These are phyloP conservation scores for Lottia gigantea DNA, from an alignment of 2,888 invertebrate genomes.

Conservation along the genomic window DNA sequence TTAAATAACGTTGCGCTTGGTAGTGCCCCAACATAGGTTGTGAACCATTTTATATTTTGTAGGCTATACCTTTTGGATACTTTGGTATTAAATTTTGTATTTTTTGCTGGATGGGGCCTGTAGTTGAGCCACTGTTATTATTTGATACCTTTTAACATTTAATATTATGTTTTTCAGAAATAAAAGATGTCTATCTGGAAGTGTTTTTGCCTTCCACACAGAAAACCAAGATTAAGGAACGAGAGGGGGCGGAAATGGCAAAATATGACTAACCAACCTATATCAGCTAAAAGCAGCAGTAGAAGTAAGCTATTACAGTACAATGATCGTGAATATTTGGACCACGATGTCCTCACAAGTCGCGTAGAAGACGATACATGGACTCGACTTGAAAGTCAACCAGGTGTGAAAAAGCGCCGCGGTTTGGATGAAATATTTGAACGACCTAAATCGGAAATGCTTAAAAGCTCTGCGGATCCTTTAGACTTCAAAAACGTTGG, in stretches of 20 bases:
- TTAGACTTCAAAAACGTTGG: background rate
- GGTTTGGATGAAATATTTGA: conserved; percentile 4
- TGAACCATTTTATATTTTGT: no score
- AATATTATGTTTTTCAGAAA: no score
- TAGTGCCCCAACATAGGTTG: no score
- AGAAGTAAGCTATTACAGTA: background rate
- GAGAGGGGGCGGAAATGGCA: background rate
- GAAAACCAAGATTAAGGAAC: background rate
- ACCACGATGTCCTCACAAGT: background rate
- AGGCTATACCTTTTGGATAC: no score
- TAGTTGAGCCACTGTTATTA: no score
- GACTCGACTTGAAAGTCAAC: background rate
- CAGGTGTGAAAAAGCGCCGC: background rate
- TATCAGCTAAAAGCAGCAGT: background rate
- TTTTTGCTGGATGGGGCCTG: no score
- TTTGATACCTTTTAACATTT: no score
- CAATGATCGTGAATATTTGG: background rate
- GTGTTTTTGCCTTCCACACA: background rate
- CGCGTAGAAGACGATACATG: background rate
- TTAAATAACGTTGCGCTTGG: no score
- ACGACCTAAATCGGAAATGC: background rate
- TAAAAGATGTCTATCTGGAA: background rate
- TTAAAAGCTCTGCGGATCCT: background rate
- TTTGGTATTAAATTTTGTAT: no score
- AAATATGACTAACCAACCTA: background rate